phyloP scores from a whole-genome alignment of 2,888 invertebrate genomes.

The Orchestes rusci region DNA sequence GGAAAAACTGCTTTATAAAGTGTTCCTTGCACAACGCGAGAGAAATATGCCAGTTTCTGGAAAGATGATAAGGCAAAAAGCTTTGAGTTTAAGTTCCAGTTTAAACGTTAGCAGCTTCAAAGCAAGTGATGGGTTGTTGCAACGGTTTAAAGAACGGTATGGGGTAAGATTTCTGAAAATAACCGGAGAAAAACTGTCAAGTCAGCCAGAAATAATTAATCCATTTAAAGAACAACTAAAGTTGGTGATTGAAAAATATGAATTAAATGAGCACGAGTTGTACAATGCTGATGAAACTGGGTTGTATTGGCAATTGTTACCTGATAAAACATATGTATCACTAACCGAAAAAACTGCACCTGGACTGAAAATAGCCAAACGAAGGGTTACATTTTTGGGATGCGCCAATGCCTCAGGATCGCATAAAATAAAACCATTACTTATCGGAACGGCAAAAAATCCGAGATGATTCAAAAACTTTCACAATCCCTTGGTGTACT shows the following conservation, averaged over 20 bases:
- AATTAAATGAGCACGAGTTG: slow-evolving; percentile 5
- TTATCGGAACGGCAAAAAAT: slow-evolving; percentile 20
- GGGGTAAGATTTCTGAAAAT: slow-evolving; percentile 7
- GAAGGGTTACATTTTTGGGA: slow-evolving; percentile 6
- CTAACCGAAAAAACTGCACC: slow-evolving; percentile 21
- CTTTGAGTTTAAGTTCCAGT: neutral
- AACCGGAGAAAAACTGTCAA: slow-evolving; percentile 8
- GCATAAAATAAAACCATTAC: slow-evolving; percentile 23
- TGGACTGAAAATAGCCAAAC: slow-evolving; percentile 17
- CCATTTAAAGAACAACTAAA: slow-evolving; percentile 5
- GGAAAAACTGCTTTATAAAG: no score
- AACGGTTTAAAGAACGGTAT: slow-evolving; percentile 1
- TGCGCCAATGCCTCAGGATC: slow-evolving; percentile 22
- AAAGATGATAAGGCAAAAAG: slow-evolving; percentile 3
- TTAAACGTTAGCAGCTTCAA: neutral
- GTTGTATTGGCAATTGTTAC: slow-evolving; percentile 25
- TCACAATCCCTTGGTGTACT: slow-evolving; percentile 2
- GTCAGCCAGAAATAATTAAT: slow-evolving; percentile 3
- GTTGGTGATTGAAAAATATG: neutral
- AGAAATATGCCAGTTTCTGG: slow-evolving; percentile 2
- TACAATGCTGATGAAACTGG: slow-evolving; percentile 20
- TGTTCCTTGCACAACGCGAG: slow-evolving; percentile 5
- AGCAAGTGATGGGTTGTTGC: neutral
- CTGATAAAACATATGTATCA: slow-evolving; percentile 22
- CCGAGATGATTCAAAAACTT: slow-evolving; percentile 17